These are phyloP conservation scores for Phoxinus phoxinus DNA, from an alignment of 2,113 vertebrate species.

Conservation along the genomic window DNA sequence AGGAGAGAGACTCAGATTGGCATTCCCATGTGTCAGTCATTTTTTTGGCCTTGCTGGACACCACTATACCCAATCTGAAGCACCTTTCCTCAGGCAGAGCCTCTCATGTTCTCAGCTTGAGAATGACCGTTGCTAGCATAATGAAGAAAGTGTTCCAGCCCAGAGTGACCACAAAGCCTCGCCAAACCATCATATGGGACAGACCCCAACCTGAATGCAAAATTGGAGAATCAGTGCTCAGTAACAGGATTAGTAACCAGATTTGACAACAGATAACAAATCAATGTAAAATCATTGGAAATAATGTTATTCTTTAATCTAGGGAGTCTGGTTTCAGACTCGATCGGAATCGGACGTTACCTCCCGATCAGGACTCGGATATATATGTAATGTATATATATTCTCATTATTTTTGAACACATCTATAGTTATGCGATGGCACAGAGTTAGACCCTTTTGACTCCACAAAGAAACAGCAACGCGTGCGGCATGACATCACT, in stretches of 20 bases:
- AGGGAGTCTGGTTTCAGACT: too few species aligned
- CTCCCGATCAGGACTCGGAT: too few species aligned
- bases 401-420: too few species aligned
- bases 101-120: constrained; percentile 76
- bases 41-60: constrained; percentile 22
- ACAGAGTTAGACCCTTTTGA: too few species aligned
- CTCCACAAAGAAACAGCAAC: too few species aligned
- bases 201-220: constrained; percentile 75
- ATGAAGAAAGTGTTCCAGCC: constrained; percentile 82
- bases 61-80: not conserved
- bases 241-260: not conserved
- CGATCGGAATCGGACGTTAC: too few species aligned
- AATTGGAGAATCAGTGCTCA: not conserved
- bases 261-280: not conserved
- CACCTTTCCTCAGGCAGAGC: not conserved
- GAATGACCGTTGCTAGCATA: constrained; percentile 77
- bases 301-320: not conserved
- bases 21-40: not conserved
- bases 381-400: too few species aligned
- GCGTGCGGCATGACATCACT: too few species aligned
- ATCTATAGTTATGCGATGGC: too few species aligned
- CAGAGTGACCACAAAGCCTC: constrained; percentile 76
- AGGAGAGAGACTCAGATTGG: not conserved
- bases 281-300: not conserved
- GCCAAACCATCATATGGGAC: constrained; percentile 78